Evolutionary conservation across 1,140 invertebrate species (phyloP).

Genomic region (Eurosta solidaginis): DNA sequence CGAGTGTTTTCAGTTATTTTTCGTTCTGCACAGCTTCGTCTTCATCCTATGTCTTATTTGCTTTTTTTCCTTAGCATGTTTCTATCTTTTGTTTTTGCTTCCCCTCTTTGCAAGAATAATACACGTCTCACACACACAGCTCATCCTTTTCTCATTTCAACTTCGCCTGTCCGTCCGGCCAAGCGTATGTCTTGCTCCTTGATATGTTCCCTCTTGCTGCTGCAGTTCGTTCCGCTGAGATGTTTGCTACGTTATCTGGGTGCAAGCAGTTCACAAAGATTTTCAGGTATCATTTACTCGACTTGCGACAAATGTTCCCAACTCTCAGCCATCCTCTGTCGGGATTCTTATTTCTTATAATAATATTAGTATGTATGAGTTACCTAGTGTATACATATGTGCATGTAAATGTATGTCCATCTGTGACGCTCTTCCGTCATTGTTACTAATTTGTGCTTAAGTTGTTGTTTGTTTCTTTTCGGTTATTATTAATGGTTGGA

Average conservation of each 20-base stretch:
- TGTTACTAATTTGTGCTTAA: conserved; percentile 33
- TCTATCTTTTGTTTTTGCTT: background rate
- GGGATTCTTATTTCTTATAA: background rate
- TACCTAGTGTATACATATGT: background rate
- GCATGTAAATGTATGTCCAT: background rate
- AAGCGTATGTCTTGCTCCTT: background rate
- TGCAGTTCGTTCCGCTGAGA: background rate
- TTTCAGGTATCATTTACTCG: conserved; percentile 10
- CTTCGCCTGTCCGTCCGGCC: too few relatives aligned
- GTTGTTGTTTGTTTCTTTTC: conserved; percentile 25
- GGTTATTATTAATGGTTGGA: conserved; percentile 31
- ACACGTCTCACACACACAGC: too few relatives aligned
- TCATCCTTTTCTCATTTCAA: background rate
- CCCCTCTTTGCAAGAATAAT: too few relatives aligned
- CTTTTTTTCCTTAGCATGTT: background rate
- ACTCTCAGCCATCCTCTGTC: background rate
- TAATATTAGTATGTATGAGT: background rate
- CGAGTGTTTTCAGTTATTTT: conserved; percentile 16
- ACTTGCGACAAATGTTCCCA: too few relatives aligned
- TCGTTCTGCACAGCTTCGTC: background rate
- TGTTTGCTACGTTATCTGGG: background rate
- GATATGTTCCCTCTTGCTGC: background rate
- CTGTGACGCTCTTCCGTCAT: conserved; percentile 29
- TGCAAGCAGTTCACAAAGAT: background rate
- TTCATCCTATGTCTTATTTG: background rate